Base-by-base conservation (phyloP, 2,888 invertebrate genomes). In the Heliconius hortense region DNA sequence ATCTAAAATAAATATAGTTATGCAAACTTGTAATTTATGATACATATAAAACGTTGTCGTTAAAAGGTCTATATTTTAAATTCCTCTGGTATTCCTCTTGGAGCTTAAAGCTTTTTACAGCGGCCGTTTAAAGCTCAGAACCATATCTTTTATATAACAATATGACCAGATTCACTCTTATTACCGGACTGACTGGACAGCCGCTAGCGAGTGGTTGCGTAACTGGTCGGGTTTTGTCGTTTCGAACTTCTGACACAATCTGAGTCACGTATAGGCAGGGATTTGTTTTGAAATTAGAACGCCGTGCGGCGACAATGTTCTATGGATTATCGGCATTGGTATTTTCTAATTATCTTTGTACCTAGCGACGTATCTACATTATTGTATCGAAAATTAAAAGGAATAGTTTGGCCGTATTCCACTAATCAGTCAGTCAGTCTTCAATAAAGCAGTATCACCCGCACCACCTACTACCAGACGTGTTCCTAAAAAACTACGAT, bases 221-320 rank as follows among this genome's bases (percentile, higher is more conserved):
- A 89, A 89, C 86, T 82, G 85, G 87, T 88, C 88, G 87, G 88
- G 87, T 89, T 91, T 86, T 87, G 88, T 88, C 86, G 88, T 88
- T 88, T 85, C 76, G 80, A 80, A 85, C 84, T 88, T 85, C 79
- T 86, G 90, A 90, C 89, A 91, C 88, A 90, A 91, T 90, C 90
- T 93, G 93, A 93, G 90, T 93, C 93, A 93, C 91, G 92, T 91
- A 91, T 89, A 86, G 85, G 88, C 85, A 87, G 89, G 89, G 92
- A 92, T 92, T 93, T 93, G 93, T 93, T 93, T 92, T 92, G 93
- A 93, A 93, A 93, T 90, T 91, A 88, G 91, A 92, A 88, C 92
- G 89, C 88, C 84, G 83, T 83, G 83, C 87, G 87, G 85, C 88
- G 87, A 89, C 89, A 88, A 87, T 89, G 80, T 89, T 91, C 89